Conservation (phyloP, 2,797 vertebrate species). For the Pantherophis alleghaniensis region DNA sequence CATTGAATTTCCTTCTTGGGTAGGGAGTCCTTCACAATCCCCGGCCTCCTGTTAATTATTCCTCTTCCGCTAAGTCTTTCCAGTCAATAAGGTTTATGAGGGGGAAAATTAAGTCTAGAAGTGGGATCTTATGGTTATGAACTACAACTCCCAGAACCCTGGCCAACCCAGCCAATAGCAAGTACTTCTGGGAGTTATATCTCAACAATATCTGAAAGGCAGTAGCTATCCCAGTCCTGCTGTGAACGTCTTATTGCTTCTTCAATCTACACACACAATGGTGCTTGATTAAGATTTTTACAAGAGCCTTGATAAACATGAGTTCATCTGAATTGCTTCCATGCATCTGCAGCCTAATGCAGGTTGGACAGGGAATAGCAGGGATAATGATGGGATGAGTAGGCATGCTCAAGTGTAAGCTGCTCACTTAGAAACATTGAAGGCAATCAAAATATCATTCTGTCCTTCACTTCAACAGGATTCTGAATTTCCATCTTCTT, state of each 20-base stretch:
- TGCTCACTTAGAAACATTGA: not conserved
- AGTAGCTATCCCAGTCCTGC: not conserved
- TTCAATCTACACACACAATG: not conserved
- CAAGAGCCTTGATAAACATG: not conserved
- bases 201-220: not conserved
- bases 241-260: not conserved
- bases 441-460: not conserved
- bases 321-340: not conserved
- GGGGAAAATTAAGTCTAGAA: not conserved
- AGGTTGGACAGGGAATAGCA: not conserved
- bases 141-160: not conserved
- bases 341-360: not conserved
- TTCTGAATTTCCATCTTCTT: not conserved
- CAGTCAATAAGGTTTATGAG: constrained; percentile 20
- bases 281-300: not conserved
- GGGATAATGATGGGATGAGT: too few species aligned
- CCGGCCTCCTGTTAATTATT: constrained; percentile 48
- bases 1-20: constrained; percentile 43
- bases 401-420: not conserved
- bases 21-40: constrained; percentile 36
- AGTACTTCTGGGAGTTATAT: not conserved
- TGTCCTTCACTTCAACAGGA: not conserved
- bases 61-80: not conserved
- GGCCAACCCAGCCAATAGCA: not conserved
- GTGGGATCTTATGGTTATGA: not conserved